These are phyloP conservation scores for Prionailurus viverrinus DNA, from an alignment of 2,113 vertebrate genomes.

Conservation along the genomic window DNA sequence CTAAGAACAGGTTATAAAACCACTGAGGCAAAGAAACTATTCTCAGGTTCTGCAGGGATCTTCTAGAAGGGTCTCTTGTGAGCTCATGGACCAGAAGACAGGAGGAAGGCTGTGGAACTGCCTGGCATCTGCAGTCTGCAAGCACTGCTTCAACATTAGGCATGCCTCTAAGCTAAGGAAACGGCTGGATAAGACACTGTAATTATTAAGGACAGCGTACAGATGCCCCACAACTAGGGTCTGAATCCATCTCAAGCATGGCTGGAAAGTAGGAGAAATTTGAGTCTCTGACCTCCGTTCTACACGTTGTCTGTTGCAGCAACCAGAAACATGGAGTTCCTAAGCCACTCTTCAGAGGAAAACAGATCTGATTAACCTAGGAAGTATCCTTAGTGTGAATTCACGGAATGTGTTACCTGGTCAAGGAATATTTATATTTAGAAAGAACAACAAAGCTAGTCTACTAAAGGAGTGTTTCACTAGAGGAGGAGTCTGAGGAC, in stretches of 20 bases:
- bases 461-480: background rate
- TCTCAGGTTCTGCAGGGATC: background rate
- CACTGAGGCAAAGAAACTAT: background rate
- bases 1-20: background rate
- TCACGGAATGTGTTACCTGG: background rate
- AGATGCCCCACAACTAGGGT: background rate
- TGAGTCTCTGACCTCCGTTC: background rate
- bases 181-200: background rate
- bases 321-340: background rate
- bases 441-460: background rate
- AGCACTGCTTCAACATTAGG: background rate
- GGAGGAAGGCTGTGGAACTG: background rate
- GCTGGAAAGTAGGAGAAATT: background rate
- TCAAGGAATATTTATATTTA: background rate
- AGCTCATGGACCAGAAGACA: background rate
- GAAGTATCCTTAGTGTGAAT: background rate
- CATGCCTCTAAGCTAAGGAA: background rate
- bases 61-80: background rate
- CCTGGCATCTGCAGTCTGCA: rapidly evolving
- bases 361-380: background rate
- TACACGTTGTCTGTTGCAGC: background rate
- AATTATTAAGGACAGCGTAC: background rate
- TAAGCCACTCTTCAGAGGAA: background rate
- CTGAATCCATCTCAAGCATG: no score
- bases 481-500: background rate